Evolutionary conservation across 2,888 invertebrate species (phyloP), one percentile per base, ranked within the genome.

Genomic region (Germaria angustata): DNA sequence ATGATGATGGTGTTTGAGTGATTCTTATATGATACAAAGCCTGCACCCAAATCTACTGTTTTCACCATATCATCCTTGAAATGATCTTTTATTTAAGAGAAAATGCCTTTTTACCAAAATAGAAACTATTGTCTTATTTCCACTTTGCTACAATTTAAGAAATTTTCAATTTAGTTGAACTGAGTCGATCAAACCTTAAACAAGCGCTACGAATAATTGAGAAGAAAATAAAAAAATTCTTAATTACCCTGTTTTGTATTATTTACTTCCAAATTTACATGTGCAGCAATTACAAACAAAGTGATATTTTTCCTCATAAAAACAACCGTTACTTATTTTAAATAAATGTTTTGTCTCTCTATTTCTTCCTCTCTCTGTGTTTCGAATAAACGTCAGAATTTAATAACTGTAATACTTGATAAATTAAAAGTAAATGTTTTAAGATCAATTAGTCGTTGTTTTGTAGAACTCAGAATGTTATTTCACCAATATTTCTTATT

Each of bases 11-110:
- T 32, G 24, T 65, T 41, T 71, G 49, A 17, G 20, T 61, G 68
- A 22, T 22, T 22, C 49, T 39, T 11, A 59, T 15, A 66, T 24
- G 39, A 41, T 46, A 41, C 11, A 39, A 13, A 22, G 20, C 36
- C 81, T 65, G 51, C 59, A 39, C 28, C 36, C 61, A 66, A 69
- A 24, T 77, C 65, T 65, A 59, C 71, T 79, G 79, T 78, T 65
- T 69, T 28, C 11, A 20, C 4, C 59, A 36, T 59, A 46, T 59
- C 59, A 82, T 82, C 82, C 82, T 79, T 82, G 75, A 82, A 82
- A 82, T 61, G 69, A 76, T 82, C 75, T 32, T 78, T 76, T 76
- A 15, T 39, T 75, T 72, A 22, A 66, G 4, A 17, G 61, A 73
- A 63, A 75, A 75, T 65, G 9, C 20, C n/a, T 9, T 76, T 15